phyloP scores from a whole-genome alignment of 2,797 vertebrate species.

The Spinus olivaceus region DNA sequence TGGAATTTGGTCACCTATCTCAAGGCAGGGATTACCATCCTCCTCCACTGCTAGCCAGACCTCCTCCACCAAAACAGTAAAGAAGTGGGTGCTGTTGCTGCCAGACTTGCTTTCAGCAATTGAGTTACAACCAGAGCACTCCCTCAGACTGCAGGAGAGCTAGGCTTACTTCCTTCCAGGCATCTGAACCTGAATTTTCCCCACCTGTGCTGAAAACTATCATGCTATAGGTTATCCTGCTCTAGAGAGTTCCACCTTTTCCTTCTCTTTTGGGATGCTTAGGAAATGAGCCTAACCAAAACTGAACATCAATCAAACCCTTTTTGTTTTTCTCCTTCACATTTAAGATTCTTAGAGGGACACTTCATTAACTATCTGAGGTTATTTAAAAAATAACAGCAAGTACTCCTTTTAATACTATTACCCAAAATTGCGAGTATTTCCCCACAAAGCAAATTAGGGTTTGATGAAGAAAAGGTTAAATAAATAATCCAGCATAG shows the following conservation, averaged over 20 bases:
- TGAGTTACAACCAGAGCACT: fast-evolving
- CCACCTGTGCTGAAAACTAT: background rate
- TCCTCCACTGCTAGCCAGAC: background rate
- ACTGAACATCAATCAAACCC: background rate
- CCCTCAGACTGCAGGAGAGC: background rate
- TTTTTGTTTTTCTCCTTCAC: background rate
- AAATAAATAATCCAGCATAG: background rate
- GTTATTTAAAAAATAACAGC: background rate
- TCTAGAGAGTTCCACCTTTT: background rate
- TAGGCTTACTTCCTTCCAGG: background rate
- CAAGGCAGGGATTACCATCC: background rate
- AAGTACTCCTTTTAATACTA: background rate
- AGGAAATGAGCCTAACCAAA: background rate
- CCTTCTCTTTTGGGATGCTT: background rate
- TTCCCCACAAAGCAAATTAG: background rate
- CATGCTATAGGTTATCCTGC: background rate
- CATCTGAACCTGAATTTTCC: background rate
- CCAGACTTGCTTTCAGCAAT: background rate
- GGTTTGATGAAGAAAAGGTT: background rate
- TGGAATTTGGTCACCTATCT: background rate
- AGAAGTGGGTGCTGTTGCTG: background rate
- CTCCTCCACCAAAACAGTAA: background rate
- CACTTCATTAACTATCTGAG: background rate
- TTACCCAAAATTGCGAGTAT: background rate
- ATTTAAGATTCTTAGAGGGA: background rate